A percentile compares a stretch with the other conserved stretches of the same genome.
Evolutionary conservation across 1,140 invertebrate species (phyloP).

Genomic region (Brachionus rubens): DNA sequence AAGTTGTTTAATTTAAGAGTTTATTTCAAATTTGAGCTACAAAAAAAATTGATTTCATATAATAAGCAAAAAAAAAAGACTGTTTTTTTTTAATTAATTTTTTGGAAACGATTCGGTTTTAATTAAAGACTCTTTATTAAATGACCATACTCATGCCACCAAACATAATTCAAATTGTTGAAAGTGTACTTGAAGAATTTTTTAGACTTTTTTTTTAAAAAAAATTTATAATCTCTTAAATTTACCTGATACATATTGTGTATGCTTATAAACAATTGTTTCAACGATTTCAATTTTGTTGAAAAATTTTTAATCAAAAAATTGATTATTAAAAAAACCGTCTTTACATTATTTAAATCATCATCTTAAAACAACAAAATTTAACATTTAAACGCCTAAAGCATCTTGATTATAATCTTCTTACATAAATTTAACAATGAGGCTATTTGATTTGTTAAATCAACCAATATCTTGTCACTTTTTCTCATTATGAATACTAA

Average conservation of each 20-base stretch:
- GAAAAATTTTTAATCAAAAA: constrained; percentile 32
- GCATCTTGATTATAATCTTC: no score
- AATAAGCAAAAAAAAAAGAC: no score
- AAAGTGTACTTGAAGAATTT: background rate
- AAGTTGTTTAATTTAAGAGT: no score
- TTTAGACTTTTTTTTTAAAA: background rate
- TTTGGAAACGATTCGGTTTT: no score
- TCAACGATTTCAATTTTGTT: background rate
- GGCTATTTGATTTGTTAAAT: background rate
- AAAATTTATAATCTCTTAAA: background rate
- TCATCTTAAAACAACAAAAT: background rate
- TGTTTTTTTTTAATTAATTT: no score
- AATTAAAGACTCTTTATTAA: background rate
- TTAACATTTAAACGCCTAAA: no score
- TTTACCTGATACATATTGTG: background rate
- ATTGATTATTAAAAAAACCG: constrained; percentile 5
- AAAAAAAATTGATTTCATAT: no score
- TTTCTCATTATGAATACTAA: background rate
- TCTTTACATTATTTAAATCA: constrained; percentile 5
- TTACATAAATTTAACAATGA: constrained; percentile 26
- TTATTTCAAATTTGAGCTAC: no score
- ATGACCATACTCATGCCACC: constrained; percentile 19
- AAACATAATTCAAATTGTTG: background rate
- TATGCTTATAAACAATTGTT: background rate
- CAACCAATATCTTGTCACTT: background rate